Percentiles rank a stretch among this genome's conserved stretches.
Evolutionary conservation across 2,113 vertebrate genomes (phyloP).

Genomic region (Cromileptes altivelis): DNA sequence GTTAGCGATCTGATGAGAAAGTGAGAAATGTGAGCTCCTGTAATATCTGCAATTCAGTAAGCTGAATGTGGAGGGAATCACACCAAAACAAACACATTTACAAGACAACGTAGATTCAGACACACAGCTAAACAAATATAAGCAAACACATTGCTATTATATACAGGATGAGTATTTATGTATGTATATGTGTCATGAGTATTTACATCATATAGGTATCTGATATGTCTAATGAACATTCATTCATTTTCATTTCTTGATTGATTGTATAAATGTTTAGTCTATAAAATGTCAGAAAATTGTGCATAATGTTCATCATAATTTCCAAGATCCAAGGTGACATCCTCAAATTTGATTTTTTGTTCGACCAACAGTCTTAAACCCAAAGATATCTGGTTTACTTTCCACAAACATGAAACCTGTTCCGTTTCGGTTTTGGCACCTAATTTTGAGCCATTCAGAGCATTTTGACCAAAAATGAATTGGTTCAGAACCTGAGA

Average conservation of each 20-base stretch:
- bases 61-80: neutral
- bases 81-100: slow-evolving; percentile 9
- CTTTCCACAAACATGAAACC: too few relatives aligned
- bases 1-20: neutral
- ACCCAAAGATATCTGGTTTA: too few relatives aligned
- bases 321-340: neutral
- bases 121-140: neutral
- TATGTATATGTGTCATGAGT: neutral
- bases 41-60: neutral
- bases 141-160: neutral
- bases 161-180: neutral
- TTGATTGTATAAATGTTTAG: neutral
- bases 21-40: neutral
- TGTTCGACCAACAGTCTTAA: neutral
- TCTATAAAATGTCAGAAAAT: neutral
- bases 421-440: too few relatives aligned
- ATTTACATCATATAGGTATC: neutral
- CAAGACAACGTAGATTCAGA: neutral
- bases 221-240: neutral
- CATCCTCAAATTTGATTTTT: neutral
- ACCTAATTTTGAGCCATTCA: too few relatives aligned
- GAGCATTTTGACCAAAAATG: too few relatives aligned
- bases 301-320: neutral
- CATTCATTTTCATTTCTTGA: neutral
- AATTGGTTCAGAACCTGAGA: too few relatives aligned